Conservation (phyloP, 2,113 vertebrate species). For the Podarcis cretensis region DNA sequence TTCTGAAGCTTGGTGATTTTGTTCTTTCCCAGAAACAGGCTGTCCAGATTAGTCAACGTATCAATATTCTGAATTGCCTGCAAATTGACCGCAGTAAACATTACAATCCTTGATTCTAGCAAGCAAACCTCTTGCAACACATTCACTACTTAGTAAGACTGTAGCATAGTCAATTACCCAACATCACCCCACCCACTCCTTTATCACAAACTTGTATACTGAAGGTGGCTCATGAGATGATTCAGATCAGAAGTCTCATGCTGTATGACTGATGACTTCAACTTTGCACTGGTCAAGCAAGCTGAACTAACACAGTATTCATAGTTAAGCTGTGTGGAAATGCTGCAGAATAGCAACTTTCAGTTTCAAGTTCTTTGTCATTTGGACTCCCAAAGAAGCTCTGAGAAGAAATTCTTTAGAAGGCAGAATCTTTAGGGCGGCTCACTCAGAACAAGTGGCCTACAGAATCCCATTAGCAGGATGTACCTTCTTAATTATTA, state of each 20-base stretch:
- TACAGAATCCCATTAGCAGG: neutral
- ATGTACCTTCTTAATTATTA: neutral
- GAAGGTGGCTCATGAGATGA: neutral
- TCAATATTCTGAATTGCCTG: slow-evolving; percentile 96
- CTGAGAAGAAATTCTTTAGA: neutral
- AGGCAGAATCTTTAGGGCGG: neutral
- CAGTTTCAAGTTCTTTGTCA: neutral
- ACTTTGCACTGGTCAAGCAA: neutral
- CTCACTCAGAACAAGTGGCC: neutral
- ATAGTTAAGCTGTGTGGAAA: neutral
- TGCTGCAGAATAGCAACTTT: neutral
- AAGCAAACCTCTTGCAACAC: neutral
- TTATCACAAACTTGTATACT: neutral
- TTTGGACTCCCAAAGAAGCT: neutral
- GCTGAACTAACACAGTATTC: neutral
- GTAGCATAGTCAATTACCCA: neutral
- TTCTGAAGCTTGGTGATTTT: slow-evolving; percentile 98
- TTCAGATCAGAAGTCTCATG: neutral
- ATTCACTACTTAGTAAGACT: neutral
- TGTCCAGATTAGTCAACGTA: slow-evolving; percentile 84
- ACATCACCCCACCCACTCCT: no score
- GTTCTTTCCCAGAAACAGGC: slow-evolving; percentile 97
- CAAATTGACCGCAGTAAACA: neutral
- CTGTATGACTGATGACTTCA: no score
- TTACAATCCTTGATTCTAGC: rapidly evolving